phyloP scores from a whole-genome alignment of 1,140 invertebrate genomes.

The Pseudomyrmex sp. region DNA sequence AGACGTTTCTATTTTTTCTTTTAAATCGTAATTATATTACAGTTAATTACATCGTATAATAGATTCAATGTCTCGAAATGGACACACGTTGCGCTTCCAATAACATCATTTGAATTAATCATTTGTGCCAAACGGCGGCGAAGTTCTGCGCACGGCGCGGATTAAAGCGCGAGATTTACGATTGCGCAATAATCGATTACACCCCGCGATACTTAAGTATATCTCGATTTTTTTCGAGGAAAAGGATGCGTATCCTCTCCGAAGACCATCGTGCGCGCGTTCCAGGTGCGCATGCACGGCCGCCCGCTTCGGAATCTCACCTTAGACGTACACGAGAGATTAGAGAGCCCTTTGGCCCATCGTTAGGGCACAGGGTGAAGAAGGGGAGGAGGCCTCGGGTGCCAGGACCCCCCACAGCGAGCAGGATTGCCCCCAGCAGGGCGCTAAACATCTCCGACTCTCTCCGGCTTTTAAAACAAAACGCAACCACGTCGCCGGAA shows the following conservation, averaged over 20 bases:
- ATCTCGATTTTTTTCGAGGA: slow-evolving; percentile 46
- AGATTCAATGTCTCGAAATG: not conserved
- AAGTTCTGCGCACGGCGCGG: not conserved
- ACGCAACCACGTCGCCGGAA: slow-evolving; percentile 76
- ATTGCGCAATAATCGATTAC: slow-evolving; percentile 53
- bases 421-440: slow-evolving; percentile 82
- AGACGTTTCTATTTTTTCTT: not conserved
- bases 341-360: slow-evolving; percentile 54
- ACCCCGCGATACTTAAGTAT: slow-evolving; percentile 16
- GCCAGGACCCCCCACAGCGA: slow-evolving; percentile 77
- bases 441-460: slow-evolving; percentile 80
- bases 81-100: not conserved
- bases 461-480: slow-evolving; percentile 79
- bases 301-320: slow-evolving; percentile 59
- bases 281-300: slow-evolving; percentile 48
- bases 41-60: slow-evolving; percentile 18
- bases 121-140: not conserved
- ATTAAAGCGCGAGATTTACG: slow-evolving; percentile 45
- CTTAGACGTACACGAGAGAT: slow-evolving; percentile 60
- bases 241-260: slow-evolving; percentile 16
- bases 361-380: slow-evolving; percentile 36
- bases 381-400: slow-evolving; percentile 64
- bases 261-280: slow-evolving; percentile 47
- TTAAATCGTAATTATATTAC: not conserved
- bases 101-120: slow-evolving; percentile 48